A percentile compares a stretch with the other conserved stretches of the same genome.
These are phyloP conservation scores for Zygogramma bicolorata DNA, from an alignment of 2,888 invertebrate species.

Conservation along the genomic window DNA sequence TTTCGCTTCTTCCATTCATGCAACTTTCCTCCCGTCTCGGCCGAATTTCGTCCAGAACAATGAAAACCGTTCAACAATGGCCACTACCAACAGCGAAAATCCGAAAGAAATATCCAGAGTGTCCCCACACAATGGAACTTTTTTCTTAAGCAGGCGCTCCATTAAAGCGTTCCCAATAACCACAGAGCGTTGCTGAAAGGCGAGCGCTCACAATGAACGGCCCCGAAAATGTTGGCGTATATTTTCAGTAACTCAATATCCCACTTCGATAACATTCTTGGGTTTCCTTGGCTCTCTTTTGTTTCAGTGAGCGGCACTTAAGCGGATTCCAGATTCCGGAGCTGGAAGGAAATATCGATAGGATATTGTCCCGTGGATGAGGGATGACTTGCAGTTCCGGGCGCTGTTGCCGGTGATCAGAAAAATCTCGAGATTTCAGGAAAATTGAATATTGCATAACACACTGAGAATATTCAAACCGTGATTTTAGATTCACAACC, in stretches of 20 bases:
- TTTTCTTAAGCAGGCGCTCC: neutral
- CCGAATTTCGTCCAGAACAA: neutral
- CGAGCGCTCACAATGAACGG: neutral
- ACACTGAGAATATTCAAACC: too few species aligned
- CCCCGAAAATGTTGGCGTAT: neutral
- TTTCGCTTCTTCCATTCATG: too few species aligned
- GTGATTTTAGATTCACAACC: too few species aligned
- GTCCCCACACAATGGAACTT: neutral
- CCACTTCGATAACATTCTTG: constrained; percentile 3
- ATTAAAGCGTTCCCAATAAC: constrained; percentile 1
- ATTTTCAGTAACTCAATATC: constrained; percentile 7
- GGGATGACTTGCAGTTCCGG: neutral
- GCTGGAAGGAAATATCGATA: neutral
- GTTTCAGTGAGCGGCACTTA: constrained; percentile 7
- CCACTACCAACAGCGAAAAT: neutral
- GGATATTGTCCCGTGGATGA: neutral
- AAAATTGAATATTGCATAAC: neutral
- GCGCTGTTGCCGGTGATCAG: neutral
- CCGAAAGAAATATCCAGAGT: neutral
- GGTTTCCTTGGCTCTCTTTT: neutral
- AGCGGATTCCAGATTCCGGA: neutral
- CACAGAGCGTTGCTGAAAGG: neutral
- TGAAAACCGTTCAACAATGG: neutral
- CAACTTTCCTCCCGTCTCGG: neutral
- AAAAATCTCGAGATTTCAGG: neutral